Evolutionary conservation across 2,888 invertebrate species (phyloP).

Genomic region (Tinea pellionella): DNA sequence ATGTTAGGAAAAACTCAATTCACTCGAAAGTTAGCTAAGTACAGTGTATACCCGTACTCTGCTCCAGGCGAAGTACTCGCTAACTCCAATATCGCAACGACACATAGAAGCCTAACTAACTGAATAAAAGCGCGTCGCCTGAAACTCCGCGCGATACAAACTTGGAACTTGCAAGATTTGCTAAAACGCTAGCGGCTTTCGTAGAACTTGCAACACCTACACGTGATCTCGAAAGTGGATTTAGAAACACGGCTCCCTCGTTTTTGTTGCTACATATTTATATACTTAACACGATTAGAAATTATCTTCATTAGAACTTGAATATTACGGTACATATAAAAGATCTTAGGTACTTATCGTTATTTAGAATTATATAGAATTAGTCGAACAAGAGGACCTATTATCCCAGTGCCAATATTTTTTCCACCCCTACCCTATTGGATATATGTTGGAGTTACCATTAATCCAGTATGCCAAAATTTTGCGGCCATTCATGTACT

Average conservation of each 20-base stretch:
- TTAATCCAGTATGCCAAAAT: no score
- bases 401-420: no score
- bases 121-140: constrained; percentile 46
- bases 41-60: constrained; percentile 7
- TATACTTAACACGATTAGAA: neutral
- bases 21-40: constrained; percentile 10
- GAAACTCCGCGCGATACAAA: constrained; percentile 48
- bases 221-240: constrained; percentile 38
- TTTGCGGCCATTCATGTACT: no score
- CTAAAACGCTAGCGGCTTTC: constrained; percentile 47
- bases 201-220: constrained; percentile 30
- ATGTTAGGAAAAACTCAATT: constrained; percentile 1
- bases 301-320: neutral
- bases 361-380: no score
- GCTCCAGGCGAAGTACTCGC: constrained; percentile 16
- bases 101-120: constrained; percentile 51
- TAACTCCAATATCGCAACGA: constrained; percentile 39
- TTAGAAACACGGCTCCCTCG: constrained; percentile 35
- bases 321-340: no score
- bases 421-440: no score
- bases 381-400: no score
- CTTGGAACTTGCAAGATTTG: constrained; percentile 54
- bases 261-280: constrained; percentile 4
- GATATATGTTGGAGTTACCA: no score
- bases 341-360: no score